phyloP scores from a whole-genome alignment of 2,888 invertebrate species.

The Drosophila paramelanica region DNA sequence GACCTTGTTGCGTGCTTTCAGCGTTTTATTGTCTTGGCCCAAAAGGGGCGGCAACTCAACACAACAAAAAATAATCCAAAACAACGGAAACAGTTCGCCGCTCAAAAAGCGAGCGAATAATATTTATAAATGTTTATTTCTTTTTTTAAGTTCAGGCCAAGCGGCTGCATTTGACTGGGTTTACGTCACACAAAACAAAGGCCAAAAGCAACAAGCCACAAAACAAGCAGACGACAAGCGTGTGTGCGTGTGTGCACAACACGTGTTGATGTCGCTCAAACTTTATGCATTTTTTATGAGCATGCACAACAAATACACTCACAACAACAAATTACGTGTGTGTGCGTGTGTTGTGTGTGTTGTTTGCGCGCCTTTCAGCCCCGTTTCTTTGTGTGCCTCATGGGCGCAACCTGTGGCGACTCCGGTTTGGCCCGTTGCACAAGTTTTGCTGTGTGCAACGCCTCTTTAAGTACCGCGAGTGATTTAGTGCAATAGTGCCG shows the following conservation, averaged over 20 bases:
- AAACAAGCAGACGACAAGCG: slow-evolving; percentile 6
- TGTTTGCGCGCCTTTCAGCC: slow-evolving; percentile 48
- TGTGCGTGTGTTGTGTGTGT: slow-evolving; percentile 21
- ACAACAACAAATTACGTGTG: slow-evolving; percentile 32
- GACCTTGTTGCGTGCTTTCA: slow-evolving; percentile 75
- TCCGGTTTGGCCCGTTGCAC: slow-evolving; percentile 68
- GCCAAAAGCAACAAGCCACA: slow-evolving; percentile 33
- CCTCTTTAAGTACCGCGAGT: slow-evolving; percentile 79
- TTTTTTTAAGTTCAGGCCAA: slow-evolving; percentile 42
- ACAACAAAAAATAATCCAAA: slow-evolving; percentile 8
- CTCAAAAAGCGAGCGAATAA: slow-evolving; percentile 24
- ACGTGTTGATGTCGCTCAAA: slow-evolving; percentile 77
- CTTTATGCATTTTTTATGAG: slow-evolving; percentile 68
- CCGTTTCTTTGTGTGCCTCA: slow-evolving; percentile 43
- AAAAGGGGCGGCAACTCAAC: slow-evolving; percentile 39
- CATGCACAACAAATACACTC: slow-evolving; percentile 44
- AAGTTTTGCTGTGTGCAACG: slow-evolving; percentile 63
- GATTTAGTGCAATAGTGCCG: slow-evolving; percentile 80
- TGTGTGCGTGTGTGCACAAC: slow-evolving; percentile 37
- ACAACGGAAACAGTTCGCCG: slow-evolving; percentile 31
- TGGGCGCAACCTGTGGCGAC: slow-evolving; percentile 59
- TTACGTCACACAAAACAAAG: slow-evolving; percentile 71
- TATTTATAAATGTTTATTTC: slow-evolving; percentile 27
- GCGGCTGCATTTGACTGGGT: slow-evolving; percentile 68
- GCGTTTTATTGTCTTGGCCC: slow-evolving; percentile 30